Conservation (phyloP, 37 sponge, comb jelly and placozoan genomes). For the Crambe crambe region DNA sequence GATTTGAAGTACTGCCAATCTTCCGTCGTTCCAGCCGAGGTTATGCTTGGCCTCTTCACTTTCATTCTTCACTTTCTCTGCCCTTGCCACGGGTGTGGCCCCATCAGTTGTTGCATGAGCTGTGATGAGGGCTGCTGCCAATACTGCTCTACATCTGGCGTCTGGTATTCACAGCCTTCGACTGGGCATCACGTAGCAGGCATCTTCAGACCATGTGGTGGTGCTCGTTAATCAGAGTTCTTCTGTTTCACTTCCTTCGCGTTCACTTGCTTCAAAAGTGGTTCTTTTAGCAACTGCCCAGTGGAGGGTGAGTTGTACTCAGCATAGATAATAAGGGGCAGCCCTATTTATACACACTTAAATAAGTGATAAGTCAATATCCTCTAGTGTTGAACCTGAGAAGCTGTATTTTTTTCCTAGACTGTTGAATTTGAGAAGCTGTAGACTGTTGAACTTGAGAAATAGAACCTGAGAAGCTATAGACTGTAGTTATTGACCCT, state of each 20-base stretch:
- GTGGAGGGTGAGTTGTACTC: not conserved
- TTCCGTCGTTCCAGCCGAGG: conserved; percentile 39
- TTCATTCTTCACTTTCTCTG: conserved; percentile 20
- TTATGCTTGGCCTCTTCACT: conserved; percentile 37
- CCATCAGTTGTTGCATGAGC: conserved; percentile 22
- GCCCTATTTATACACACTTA: conserved; percentile 6
- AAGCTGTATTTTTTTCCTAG: no score
- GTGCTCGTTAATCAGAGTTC: conserved; percentile 31
- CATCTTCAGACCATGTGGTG: conserved; percentile 25
- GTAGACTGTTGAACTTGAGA: no score
- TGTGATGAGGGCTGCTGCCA: conserved; percentile 53
- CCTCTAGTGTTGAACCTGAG: no score
- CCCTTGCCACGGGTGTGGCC: conserved; percentile 11
- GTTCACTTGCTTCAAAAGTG: not conserved
- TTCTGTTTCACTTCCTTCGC: not conserved
- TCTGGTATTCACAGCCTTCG: conserved; percentile 32
- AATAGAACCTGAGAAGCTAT: no score
- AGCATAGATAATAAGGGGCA: conserved; percentile 6
- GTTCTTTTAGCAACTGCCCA: not conserved
- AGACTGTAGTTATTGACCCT: no score
- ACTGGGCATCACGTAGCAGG: conserved; percentile 27
- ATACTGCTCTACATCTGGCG: conserved; percentile 23
- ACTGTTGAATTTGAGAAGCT: no score
- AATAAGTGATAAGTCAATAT: no score
- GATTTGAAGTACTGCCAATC: conserved; percentile 48